Evolutionary conservation across 2,797 vertebrate species (phyloP).

Genomic region (Enteromius treurensis): DNA sequence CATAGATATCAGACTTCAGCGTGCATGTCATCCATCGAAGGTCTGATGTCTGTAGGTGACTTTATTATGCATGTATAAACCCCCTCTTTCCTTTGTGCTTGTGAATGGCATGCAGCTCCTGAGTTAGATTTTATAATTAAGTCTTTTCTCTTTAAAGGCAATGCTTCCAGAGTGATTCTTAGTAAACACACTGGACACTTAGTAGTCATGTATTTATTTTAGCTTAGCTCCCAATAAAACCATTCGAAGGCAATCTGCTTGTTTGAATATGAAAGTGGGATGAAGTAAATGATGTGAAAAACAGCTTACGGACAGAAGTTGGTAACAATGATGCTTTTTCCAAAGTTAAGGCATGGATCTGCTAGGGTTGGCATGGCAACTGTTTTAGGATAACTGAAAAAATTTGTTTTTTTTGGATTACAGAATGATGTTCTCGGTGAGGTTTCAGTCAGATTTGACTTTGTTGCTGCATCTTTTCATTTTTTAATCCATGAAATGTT

Average conservation of each 20-base stretch:
- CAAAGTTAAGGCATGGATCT: constrained; percentile 52
- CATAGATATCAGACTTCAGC: neutral
- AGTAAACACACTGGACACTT: neutral
- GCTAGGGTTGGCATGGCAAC: constrained; percentile 66
- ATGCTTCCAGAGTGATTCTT: constrained; percentile 1
- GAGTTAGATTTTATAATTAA: constrained; percentile 5
- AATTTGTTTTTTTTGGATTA: constrained; percentile 3
- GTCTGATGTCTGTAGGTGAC: constrained; percentile 3
- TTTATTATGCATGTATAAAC: neutral
- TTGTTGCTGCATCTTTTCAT: neutral
- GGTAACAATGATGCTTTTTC: constrained; percentile 41
- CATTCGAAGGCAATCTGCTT: neutral
- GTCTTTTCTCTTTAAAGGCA: constrained; percentile 7
- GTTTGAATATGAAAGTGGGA: neutral
- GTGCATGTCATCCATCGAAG: too few relatives aligned
- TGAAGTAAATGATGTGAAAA: constrained; percentile 38
- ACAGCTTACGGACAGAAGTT: constrained; percentile 45
- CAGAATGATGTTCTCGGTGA: constrained; percentile 40
- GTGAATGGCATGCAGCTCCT: neutral
- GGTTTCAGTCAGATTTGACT: neutral
- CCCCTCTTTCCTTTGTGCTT: neutral
- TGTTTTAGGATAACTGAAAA: constrained; percentile 49
- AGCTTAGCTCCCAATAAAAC: neutral
- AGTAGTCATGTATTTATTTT: neutral
- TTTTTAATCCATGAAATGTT: neutral